These are phyloP conservation scores for Diarsia dahlii DNA, from an alignment of 2,888 invertebrate species.

Conservation along the genomic window DNA sequence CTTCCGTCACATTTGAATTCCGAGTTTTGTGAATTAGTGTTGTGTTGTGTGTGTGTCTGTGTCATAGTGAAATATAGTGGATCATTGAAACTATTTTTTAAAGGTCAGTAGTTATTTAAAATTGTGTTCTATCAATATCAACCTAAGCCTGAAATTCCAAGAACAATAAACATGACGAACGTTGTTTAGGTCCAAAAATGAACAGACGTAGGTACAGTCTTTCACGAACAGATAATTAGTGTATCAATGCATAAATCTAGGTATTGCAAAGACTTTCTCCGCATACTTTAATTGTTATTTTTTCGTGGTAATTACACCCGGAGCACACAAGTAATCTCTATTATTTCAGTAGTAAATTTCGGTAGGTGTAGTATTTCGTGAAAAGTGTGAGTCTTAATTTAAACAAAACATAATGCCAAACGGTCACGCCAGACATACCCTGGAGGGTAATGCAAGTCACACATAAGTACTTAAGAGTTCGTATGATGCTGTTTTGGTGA, in stretches of 20 bases:
- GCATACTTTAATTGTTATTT: conserved; percentile 14
- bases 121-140: not conserved
- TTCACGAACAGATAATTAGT: conserved; percentile 13
- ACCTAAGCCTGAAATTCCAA: not conserved
- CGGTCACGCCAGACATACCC: conserved; percentile 22
- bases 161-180: not conserved
- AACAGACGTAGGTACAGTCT: not conserved
- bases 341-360: not conserved
- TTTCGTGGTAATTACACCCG: conserved; percentile 27
- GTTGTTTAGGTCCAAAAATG: not conserved
- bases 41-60: conserved; percentile 52
- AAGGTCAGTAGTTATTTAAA: conserved; percentile 26
- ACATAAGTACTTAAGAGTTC: too few species aligned
- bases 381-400: conserved; percentile 20
- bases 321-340: not conserved
- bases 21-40: conserved; percentile 49
- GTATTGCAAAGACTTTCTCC: conserved; percentile 39
- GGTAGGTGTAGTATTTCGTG: not conserved
- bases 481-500: too few species aligned
- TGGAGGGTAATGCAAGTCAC: conserved; percentile 18
- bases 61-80: conserved; percentile 23
- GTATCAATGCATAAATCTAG: conserved; percentile 38
- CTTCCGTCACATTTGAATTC: conserved; percentile 56
- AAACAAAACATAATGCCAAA: conserved; percentile 10
- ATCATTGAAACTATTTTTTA: conserved; percentile 11